phyloP scores from a whole-genome alignment of 2,797 vertebrate species.

The Syngnathus acus region DNA sequence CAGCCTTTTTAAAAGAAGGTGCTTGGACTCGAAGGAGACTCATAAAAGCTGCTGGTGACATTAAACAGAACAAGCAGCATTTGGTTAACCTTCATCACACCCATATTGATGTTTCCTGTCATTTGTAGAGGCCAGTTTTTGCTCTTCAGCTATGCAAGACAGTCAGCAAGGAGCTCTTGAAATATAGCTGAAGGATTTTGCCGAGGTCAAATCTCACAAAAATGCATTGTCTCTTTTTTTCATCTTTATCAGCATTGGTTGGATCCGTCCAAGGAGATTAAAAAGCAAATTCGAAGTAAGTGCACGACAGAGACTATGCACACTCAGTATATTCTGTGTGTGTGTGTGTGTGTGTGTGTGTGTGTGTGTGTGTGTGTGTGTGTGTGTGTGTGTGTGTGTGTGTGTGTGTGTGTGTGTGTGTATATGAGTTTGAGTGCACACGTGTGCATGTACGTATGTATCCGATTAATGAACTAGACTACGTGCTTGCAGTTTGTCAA shows the following conservation, averaged over 20 bases:
- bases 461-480: neutral
- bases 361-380: neutral
- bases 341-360: too few relatives aligned
- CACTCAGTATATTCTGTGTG: neutral
- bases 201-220: conserved; percentile 27
- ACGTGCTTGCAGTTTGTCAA: neutral
- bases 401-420: neutral
- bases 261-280: conserved; percentile 98
- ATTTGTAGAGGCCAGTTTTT: conserved; percentile 37
- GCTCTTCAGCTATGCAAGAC: conserved; percentile 16
- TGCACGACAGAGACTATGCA: conserved; percentile 17
- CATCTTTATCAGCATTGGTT: conserved; percentile 85
- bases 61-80: conserved; percentile 33
- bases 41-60: conserved; percentile 45
- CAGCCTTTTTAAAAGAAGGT: conserved; percentile 35
- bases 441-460: neutral
- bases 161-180: conserved; percentile 16
- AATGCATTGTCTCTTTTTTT: conserved; percentile 31
- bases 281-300: conserved; percentile 97
- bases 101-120: conserved; percentile 34
- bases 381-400: neutral
- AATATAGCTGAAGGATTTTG: conserved; percentile 25
- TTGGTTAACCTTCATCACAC: conserved; percentile 47
- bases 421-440: too few relatives aligned
- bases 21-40: conserved; percentile 10